Evolutionary conservation across 1,140 invertebrate species (phyloP).

Genomic region (Acromyrmex heyeri): DNA sequence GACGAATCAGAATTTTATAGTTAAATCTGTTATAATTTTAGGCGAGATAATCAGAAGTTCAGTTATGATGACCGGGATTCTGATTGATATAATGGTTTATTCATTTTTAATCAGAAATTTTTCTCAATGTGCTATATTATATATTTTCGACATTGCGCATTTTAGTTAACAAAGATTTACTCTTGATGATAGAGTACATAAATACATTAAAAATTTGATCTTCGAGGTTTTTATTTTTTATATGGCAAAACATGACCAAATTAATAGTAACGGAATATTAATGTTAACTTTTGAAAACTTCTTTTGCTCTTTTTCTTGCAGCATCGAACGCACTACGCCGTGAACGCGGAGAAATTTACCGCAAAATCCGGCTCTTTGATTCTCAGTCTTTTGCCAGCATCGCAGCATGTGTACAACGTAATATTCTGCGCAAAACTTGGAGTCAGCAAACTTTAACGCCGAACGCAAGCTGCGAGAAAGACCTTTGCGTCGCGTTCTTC

Average conservation of each 20-base stretch:
- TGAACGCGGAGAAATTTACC: slow-evolving; percentile 16
- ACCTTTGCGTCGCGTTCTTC: slow-evolving; percentile 3
- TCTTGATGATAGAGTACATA: not conserved
- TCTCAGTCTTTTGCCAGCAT: not conserved
- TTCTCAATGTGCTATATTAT: no score
- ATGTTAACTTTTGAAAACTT: slow-evolving; percentile 14
- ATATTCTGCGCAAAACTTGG: slow-evolving; percentile 30
- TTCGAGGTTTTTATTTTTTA: not conserved
- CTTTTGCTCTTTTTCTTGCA: not conserved
- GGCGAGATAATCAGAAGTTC: no score
- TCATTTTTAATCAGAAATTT: no score
- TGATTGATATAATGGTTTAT: no score
- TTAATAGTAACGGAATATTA: slow-evolving; percentile 8
- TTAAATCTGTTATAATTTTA: no score
- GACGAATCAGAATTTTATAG: no score
- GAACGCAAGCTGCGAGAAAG: not conserved
- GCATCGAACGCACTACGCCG: not conserved
- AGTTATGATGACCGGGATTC: no score
- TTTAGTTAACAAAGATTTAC: not conserved
- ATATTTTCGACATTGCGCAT: not conserved
- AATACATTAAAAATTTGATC: not conserved
- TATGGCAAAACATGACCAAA: not conserved
- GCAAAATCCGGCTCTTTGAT: slow-evolving; percentile 17
- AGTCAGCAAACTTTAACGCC: slow-evolving; percentile 37
- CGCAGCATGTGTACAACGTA: not conserved